Percentiles rank a stretch among this genome's conserved stretches.
Evolutionary conservation across 2,113 vertebrate genomes (phyloP).

Genomic region (Lichenostomus cassidix): DNA sequence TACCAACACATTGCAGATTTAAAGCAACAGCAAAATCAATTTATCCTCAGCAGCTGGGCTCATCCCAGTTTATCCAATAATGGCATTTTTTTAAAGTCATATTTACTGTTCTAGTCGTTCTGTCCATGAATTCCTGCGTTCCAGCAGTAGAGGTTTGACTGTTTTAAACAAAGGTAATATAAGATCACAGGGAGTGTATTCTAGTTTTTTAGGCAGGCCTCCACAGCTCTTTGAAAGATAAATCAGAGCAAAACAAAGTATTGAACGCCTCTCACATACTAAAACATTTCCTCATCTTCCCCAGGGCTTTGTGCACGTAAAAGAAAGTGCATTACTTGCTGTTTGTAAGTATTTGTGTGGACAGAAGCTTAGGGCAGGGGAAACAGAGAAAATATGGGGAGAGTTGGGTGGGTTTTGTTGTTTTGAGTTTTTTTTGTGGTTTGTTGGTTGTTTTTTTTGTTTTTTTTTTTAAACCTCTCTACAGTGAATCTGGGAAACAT

Average conservation of each 20-base stretch:
- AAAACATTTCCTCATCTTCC: slow-evolving; percentile 6
- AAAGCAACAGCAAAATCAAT: slow-evolving; percentile 52
- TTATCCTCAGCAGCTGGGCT: slow-evolving; percentile 18
- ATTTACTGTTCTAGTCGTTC: slow-evolving; percentile 23
- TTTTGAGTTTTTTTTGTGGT: accelerated
- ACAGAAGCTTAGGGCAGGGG: background rate
- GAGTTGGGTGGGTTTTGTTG: background rate
- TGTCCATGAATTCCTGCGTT: background rate
- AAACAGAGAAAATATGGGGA: background rate
- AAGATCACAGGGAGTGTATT: background rate
- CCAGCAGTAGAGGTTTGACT: background rate
- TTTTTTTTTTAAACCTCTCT: background rate
- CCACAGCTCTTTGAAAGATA: slow-evolving; percentile 20
- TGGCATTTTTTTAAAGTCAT: background rate
- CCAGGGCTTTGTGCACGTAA: background rate
- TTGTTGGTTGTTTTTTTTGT: background rate
- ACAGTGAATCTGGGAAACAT: background rate
- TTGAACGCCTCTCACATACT: background rate
- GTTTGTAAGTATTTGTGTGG: slow-evolving; percentile 22
- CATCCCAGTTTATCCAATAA: slow-evolving; percentile 4
- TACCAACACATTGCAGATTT: slow-evolving; percentile 42
- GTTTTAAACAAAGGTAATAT: slow-evolving; percentile 7
- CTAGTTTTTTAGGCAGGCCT: background rate
- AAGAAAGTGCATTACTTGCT: slow-evolving; percentile 9
- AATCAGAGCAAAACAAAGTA: slow-evolving; percentile 16